Conservation (phyloP, 2,113 vertebrate species). For the Pogona vitticeps region DNA sequence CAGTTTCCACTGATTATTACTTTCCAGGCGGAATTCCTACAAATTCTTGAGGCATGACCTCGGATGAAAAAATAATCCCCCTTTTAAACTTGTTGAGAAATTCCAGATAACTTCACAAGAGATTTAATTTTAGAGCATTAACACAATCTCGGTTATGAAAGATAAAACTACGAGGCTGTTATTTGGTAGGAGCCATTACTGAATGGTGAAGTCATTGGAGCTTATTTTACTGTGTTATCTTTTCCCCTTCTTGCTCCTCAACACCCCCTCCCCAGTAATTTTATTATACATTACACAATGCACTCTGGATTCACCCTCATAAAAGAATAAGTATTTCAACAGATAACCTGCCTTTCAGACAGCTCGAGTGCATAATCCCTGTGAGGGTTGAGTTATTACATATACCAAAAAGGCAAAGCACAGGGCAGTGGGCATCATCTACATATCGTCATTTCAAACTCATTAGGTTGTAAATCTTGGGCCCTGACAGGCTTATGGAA, state of each 20-base stretch:
- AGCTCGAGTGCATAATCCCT: slow-evolving; percentile 61
- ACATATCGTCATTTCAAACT: slow-evolving; percentile 44
- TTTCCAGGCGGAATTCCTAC: slow-evolving; percentile 93
- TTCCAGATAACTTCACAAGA: slow-evolving; percentile 88
- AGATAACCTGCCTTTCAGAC: slow-evolving; percentile 71
- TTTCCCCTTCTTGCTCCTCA: slow-evolving; percentile 40
- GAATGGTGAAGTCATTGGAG: slow-evolving; percentile 83
- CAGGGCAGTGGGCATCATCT: slow-evolving; percentile 29
- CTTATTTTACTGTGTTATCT: slow-evolving; percentile 82
- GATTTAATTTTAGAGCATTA: slow-evolving; percentile 86
- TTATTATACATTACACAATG: slow-evolving; percentile 81
- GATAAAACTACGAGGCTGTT: slow-evolving; percentile 83
- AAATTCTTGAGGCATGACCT: slow-evolving; percentile 88
- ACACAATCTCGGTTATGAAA: slow-evolving; percentile 81
- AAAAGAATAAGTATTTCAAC: slow-evolving; percentile 78
- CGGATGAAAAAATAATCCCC: slow-evolving; percentile 84
- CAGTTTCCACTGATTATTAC: slow-evolving; percentile 92
- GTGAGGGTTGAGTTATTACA: slow-evolving; percentile 54
- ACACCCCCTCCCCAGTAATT: slow-evolving; percentile 64
- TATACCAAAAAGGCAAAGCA: slow-evolving; percentile 39
- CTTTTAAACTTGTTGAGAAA: slow-evolving; percentile 88
- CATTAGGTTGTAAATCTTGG: slow-evolving; percentile 65
- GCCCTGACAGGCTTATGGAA: slow-evolving; percentile 48
- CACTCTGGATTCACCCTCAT: slow-evolving; percentile 81
- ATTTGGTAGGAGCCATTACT: slow-evolving; percentile 81